phyloP scores from a whole-genome alignment of 2,888 invertebrate species.

The Andrena trimmerana region DNA sequence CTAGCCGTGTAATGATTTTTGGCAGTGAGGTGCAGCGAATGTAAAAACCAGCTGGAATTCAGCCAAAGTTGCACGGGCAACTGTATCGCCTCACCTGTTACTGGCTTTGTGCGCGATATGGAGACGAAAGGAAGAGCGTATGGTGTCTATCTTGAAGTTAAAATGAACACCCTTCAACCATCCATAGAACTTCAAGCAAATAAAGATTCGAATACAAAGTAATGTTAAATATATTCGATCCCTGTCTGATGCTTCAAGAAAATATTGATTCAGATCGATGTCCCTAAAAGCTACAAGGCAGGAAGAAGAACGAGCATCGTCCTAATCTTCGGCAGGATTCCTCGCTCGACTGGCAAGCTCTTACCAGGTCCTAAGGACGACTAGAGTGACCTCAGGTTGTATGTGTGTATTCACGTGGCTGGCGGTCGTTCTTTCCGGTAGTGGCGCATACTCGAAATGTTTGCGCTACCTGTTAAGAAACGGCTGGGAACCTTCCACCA shows the following conservation, averaged over 20 bases:
- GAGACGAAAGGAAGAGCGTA: slow-evolving; percentile 18
- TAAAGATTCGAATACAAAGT: neutral
- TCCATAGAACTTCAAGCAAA: neutral
- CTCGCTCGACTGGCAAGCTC: slow-evolving; percentile 32
- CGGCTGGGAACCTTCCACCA: slow-evolving; percentile 59
- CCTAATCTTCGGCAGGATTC: slow-evolving; percentile 34
- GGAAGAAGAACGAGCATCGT: slow-evolving; percentile 6
- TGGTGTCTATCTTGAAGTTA: slow-evolving; percentile 2
- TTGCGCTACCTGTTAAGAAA: slow-evolving; percentile 74
- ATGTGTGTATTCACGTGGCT: slow-evolving; percentile 1
- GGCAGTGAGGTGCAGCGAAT: slow-evolving; percentile 63
- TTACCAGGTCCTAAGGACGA: slow-evolving; percentile 40
- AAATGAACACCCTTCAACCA: neutral
- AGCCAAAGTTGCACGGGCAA: slow-evolving; percentile 68
- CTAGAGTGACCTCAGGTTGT: slow-evolving; percentile 33
- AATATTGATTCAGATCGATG: slow-evolving; percentile 6
- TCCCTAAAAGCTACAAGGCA: neutral
- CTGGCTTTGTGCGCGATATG: slow-evolving; percentile 53
- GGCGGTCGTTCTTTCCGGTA: slow-evolving; percentile 57
- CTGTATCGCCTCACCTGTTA: slow-evolving; percentile 75
- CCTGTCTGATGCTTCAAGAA: neutral
- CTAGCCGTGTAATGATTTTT: slow-evolving; percentile 76
- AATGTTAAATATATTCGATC: no score
- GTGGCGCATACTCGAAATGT: slow-evolving; percentile 72
- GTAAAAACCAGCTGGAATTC: slow-evolving; percentile 73